Evolutionary conservation across 2,888 invertebrate species (phyloP).

Genomic region (Noctua janthina): DNA sequence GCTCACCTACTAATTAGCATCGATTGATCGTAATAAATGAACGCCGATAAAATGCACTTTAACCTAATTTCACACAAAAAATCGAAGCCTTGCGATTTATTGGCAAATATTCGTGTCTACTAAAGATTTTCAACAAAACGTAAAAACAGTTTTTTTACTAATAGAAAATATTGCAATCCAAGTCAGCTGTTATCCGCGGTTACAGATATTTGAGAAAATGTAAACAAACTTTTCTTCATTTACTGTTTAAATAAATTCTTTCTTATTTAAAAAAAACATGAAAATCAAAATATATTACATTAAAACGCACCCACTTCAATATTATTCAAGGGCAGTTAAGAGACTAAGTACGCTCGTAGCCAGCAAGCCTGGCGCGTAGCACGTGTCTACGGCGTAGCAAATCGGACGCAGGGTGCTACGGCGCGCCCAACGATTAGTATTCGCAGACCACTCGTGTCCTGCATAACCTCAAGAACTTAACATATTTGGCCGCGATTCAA

Average conservation of each 20-base stretch:
- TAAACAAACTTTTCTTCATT: conserved; percentile 2
- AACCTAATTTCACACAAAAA: background rate
- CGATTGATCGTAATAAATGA: conserved; percentile 80
- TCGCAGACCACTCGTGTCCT: conserved; percentile 78
- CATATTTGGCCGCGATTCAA: conserved; percentile 88
- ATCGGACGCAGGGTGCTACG: conserved; percentile 64
- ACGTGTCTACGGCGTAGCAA: conserved; percentile 83
- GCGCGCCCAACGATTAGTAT: conserved; percentile 80
- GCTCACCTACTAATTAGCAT: conserved; percentile 89
- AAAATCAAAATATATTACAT: conserved; percentile 3
- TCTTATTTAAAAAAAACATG: background rate
- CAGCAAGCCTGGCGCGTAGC: conserved; percentile 80
- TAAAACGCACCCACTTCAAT: conserved; percentile 38
- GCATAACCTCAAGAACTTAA: conserved; percentile 83
- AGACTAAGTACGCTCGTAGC: conserved; percentile 64
- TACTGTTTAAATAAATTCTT: background rate
- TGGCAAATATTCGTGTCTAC: background rate
- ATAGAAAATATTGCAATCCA: background rate
- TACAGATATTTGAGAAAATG: background rate
- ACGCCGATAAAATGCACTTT: conserved; percentile 45
- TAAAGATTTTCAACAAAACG: too few species aligned
- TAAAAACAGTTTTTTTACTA: background rate
- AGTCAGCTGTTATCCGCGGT: background rate
- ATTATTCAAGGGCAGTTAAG: conserved; percentile 51
- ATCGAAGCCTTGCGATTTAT: conserved; percentile 2